Evolutionary conservation across 2,797 vertebrate species (phyloP), one percentile per base, ranked within the genome.

Genomic region (Sandelia bainsii): DNA sequence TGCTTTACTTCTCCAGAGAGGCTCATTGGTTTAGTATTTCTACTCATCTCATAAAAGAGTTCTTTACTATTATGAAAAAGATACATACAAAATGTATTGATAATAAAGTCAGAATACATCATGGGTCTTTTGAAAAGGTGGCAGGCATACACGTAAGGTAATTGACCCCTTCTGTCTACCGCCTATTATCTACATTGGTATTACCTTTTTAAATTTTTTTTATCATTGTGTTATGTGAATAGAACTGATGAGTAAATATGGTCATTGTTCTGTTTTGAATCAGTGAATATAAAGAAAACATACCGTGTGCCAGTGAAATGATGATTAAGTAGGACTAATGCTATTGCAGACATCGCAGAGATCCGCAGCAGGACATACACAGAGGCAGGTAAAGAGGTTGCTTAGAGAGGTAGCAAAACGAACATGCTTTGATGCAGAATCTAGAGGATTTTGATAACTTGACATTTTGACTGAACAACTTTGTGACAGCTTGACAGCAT

Each of bases 401-500:
- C 75, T 86, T 73, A 73, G 63, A 82, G 62, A 74, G 59, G 61
- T 66, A 27, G 79, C 32, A 49, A 75, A 67, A 69, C 74, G 84
- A 73, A 81, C 58, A 40, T 50, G 59, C 71, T 84, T 80, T 77
- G 79, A 86, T 75, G 76, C 78, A 78, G 72, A 84, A 83, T 89
- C 70, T 72, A 49, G 63, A 82, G 82, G 68, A 40, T 65, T 84
- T 82, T 80, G 83, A 87, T 77, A 77, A 83, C 80, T 88, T 79
- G 53, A 68, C 62, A 63, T 78, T 40, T 40, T 40, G 39, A 40
- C 10, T 40, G 39, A 40, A 40, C 39, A 40, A 40, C 39, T 40
- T 40, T 40, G 39, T 83, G 87, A 87, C 85, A 89, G 87, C 69
- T 85, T 89, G 86, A 86, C 86, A 85, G 78, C 68, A 60, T 78